Conservation (phyloP, 2,113 vertebrate genomes). For the Calcarius ornatus region DNA sequence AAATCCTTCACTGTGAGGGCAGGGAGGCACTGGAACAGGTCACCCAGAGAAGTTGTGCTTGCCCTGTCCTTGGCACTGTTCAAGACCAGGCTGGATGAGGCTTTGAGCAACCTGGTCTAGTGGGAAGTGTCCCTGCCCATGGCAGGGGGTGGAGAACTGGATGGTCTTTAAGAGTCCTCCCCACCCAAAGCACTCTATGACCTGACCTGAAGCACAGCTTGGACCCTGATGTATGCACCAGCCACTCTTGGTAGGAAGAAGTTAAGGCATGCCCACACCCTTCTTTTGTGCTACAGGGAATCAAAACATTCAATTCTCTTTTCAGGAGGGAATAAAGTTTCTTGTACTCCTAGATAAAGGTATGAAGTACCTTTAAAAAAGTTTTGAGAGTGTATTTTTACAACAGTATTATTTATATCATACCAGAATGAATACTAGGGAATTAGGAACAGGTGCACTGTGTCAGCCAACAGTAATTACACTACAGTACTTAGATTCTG, state of each 20-base stretch:
- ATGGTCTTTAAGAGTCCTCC: neutral
- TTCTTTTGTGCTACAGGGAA: neutral
- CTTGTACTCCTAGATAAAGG: neutral
- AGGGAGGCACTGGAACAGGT: neutral
- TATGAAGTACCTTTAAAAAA: neutral
- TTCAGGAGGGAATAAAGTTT: neutral
- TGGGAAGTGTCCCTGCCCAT: neutral
- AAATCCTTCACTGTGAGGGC: neutral
- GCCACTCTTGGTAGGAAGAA: neutral
- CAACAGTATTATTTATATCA: neutral
- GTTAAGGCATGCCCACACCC: rapidly evolving
- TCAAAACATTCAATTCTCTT: neutral
- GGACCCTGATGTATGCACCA: neutral
- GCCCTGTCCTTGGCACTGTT: neutral
- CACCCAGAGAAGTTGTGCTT: neutral
- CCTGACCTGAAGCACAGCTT: neutral
- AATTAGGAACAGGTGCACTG: neutral
- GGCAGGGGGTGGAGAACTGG: neutral
- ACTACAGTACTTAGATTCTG: neutral
- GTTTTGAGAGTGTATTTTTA: neutral
- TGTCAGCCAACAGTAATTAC: neutral
- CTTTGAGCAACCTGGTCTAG: neutral
- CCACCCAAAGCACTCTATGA: neutral
- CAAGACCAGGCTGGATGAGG: neutral
- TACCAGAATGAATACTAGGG: neutral